Percentiles rank a stretch among this genome's conserved stretches.
Evolutionary conservation across 2,113 vertebrate genomes (phyloP).

Genomic region (Vanacampus margaritifer): DNA sequence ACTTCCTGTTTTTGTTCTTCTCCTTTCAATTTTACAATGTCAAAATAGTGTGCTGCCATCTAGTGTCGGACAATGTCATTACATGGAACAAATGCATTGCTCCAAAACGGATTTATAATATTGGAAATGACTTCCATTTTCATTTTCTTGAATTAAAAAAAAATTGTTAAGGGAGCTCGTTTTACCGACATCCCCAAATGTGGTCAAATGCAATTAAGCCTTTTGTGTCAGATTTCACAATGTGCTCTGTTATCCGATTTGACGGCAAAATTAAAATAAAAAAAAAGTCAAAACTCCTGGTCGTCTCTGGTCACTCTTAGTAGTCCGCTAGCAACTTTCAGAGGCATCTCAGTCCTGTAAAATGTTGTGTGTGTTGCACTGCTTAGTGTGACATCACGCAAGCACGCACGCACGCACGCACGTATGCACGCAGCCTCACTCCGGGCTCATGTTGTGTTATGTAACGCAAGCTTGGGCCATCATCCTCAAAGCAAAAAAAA

Average conservation of each 20-base stretch:
- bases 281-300: not conserved
- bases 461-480: conserved; percentile 56
- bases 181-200: not conserved
- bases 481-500: conserved; percentile 51
- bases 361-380: not conserved
- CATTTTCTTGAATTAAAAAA: too few relatives aligned
- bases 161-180: too few relatives aligned
- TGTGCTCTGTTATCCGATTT: not conserved
- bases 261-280: not conserved
- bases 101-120: too few relatives aligned
- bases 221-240: not conserved
- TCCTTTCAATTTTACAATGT: too few relatives aligned
- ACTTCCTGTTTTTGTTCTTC: too few relatives aligned
- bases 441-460: conserved; percentile 45
- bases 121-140: too few relatives aligned
- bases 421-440: conserved; percentile 43
- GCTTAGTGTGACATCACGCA: conserved; percentile 25
- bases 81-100: too few relatives aligned
- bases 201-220: not conserved
- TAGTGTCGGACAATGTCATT: too few relatives aligned
- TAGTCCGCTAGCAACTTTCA: not conserved
- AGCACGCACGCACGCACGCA: conserved; percentile 41
- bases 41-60: too few relatives aligned
- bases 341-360: not conserved
- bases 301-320: not conserved